Base-by-base conservation (phyloP, 2,888 invertebrate genomes). In the Trypoxylon attenuatum region DNA sequence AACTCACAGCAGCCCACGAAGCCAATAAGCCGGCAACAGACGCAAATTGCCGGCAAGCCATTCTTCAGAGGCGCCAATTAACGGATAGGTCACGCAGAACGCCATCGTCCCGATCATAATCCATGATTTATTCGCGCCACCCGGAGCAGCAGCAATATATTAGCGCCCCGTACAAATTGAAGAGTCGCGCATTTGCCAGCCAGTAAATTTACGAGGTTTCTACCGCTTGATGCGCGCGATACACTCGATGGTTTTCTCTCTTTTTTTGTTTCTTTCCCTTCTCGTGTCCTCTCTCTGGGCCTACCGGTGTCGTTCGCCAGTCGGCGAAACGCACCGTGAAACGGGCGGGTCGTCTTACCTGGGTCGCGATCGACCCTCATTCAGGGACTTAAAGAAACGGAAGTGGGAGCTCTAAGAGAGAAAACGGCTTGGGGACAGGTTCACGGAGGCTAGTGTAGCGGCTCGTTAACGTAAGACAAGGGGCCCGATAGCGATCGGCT, bases 381-480 rank as follows among this genome's bases (percentile, higher is more conserved):
- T 16, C n/a, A 27, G 41, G 42, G 29, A 33, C 42, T 33, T 8
- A 10, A 15, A 45, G 54, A 74, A 62, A 51, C 69, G 74, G 73
- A 74, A 74, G 61, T 56, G 41, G 53, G 50, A n/a, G 46, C 46
- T 39, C 27, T 22, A 29, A 29, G 38, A 33, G 43, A 59, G 55
- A 67, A 62, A 69, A 66, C 55, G 65, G 61, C 59, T 66, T 58
- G 61, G 63, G 66, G 53, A 33, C 33, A 66, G 69, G 65, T 66
- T 72, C 69, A 65, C 58, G 39, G 55, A 47, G 42, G 60, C 45
- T 41, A 57, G 61, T 67, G 59, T 65, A 74, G 77, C 61, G 59
- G 73, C 82, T 83, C 82, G 82, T 84, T 84, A 84, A 81, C 82
- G 82, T 75, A 74, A 83, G 80, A 82, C 82, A 83, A 76, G 77